Evolutionary conservation across 2,113 vertebrate genomes (phyloP).

Genomic region (Rhynchomys soricoides): DNA sequence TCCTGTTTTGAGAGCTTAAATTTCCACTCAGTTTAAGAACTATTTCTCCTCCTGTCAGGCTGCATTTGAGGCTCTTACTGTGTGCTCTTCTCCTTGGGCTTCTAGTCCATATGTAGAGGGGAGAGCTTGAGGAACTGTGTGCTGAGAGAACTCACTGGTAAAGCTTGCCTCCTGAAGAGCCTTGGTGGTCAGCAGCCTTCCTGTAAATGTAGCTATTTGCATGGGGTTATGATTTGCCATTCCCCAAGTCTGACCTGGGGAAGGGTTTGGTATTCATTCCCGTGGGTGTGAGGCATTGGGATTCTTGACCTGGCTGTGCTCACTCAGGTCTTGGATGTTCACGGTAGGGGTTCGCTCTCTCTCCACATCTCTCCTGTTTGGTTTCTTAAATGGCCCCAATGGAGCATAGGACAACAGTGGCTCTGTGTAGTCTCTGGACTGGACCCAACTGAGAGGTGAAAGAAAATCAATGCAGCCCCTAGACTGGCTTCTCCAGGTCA

Average conservation of each 20-base stretch:
- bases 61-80: no score
- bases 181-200: background rate
- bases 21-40: background rate
- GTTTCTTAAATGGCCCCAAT: background rate
- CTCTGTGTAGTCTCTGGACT: background rate
- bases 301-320: background rate
- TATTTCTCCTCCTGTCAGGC: background rate
- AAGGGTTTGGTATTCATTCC: background rate
- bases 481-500: background rate
- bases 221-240: background rate
- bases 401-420: background rate
- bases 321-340: background rate
- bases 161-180: background rate
- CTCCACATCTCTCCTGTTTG: background rate
- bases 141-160: background rate
- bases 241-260: background rate
- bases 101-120: no score
- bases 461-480: background rate
- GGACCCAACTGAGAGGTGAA: background rate
- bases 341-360: no score
- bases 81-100: background rate
- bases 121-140: background rate
- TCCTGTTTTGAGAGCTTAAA: background rate
- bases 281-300: background rate
- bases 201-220: background rate